Conservation (phyloP, 53 echinoderm and acorn worm species). For the Mesocentrotus franciscanus region DNA sequence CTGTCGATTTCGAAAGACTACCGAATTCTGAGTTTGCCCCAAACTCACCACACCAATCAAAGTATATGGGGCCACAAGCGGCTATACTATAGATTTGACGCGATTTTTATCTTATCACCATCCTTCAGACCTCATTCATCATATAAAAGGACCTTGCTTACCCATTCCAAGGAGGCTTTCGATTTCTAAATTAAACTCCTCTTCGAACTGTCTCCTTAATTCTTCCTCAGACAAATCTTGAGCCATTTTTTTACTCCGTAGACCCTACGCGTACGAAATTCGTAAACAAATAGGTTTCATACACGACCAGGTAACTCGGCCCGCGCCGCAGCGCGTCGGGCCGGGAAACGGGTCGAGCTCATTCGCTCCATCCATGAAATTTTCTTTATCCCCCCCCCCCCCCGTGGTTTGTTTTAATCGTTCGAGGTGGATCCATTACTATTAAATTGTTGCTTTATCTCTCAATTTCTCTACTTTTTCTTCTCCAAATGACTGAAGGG, state of each 20-base stretch:
- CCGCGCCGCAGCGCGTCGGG: too few species aligned
- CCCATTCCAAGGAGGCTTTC: constrained; percentile 38
- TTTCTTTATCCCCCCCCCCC: too few species aligned
- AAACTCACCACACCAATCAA: neutral
- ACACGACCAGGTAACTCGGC: too few species aligned
- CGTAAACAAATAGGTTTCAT: neutral
- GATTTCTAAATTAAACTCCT: constrained; percentile 14
- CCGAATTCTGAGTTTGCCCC: too few species aligned
- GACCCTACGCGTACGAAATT: too few species aligned
- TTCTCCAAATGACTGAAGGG: too few species aligned
- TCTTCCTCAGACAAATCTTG: constrained; percentile 36
- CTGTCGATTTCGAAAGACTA: too few species aligned
- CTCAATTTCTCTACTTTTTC: too few species aligned
- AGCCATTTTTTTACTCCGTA: constrained; percentile 7
- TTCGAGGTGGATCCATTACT: too few species aligned
- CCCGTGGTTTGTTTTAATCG: too few species aligned
- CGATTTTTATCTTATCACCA: neutral
- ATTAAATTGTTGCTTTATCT: too few species aligned
- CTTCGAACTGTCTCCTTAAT: constrained; percentile 37
- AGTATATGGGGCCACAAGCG: neutral
- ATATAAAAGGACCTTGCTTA: neutral
- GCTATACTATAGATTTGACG: too few species aligned
- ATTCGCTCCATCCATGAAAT: neutral
- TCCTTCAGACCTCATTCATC: neutral
- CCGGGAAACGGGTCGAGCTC: neutral